A percentile compares a stretch with the other conserved stretches of the same genome.
Conservation (phyloP, 2,888 invertebrate species). For the Melolontha melolontha region DNA sequence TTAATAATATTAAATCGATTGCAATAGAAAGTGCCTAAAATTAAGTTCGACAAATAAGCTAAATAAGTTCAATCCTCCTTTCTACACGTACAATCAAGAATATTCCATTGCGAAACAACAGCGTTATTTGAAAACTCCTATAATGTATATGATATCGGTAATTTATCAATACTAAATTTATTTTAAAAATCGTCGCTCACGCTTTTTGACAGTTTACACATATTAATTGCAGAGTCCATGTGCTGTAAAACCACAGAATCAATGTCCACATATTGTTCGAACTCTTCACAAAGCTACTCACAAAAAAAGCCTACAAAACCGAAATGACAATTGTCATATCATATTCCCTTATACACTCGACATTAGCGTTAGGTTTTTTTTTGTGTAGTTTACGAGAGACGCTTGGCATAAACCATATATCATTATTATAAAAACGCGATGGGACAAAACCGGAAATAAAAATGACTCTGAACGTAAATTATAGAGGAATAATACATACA, state of each 20-base stretch:
- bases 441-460: conserved; percentile 26
- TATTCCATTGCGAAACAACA: no score
- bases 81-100: no score
- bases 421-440: conserved; percentile 18
- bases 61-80: no score
- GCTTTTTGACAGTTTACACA: conserved; percentile 20
- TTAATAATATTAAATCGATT: no score
- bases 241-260: conserved; percentile 33
- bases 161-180: not conserved
- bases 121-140: no score
- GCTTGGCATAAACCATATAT: conserved; percentile 4
- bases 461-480: conserved; percentile 7
- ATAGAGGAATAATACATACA: no score
- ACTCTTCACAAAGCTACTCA: conserved; percentile 13
- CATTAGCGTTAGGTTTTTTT: conserved; percentile 7
- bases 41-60: no score
- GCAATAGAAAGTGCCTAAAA: no score
- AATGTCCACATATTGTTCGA: conserved; percentile 25
- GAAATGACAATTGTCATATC: not conserved
- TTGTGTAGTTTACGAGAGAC: not conserved
- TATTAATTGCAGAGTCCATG: conserved; percentile 20
- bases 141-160: no score
- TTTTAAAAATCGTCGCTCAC: not conserved
- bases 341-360: not conserved
- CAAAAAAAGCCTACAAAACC: conserved; percentile 20